phyloP scores from a whole-genome alignment of 2,113 vertebrate genomes.

The Geococcyx californianus region DNA sequence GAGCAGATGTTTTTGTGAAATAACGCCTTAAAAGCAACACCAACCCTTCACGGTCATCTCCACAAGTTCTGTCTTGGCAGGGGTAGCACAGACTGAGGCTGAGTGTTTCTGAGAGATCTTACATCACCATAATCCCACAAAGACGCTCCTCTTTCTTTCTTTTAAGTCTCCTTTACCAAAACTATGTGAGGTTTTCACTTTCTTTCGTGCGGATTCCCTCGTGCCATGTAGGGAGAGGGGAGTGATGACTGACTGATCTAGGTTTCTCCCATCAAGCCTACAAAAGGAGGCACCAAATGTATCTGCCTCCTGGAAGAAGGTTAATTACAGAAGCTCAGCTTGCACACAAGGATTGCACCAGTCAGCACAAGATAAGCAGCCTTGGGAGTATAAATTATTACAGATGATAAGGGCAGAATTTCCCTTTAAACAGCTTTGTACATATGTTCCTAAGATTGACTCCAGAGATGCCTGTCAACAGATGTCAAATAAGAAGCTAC shows the following conservation, averaged over 20 bases:
- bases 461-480: neutral
- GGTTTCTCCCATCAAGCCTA: neutral
- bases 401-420: slow-evolving; percentile 8
- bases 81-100: neutral
- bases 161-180: neutral
- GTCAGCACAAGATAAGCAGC: neutral
- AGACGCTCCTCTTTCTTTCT: neutral
- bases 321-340: slow-evolving; percentile 3
- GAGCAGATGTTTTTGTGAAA: neutral
- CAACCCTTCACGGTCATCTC: neutral
- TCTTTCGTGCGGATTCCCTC: neutral
- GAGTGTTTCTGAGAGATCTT: neutral
- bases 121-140: neutral
- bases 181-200: neutral
- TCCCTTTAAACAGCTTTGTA: neutral
- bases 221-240: accelerated
- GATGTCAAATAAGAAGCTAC: neutral
- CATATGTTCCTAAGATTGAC: neutral
- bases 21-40: neutral
- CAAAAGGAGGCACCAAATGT: neutral
- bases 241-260: neutral
- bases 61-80: neutral
- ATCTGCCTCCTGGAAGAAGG: neutral
- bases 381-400: neutral
- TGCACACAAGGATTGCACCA: neutral